A percentile compares a stretch with the other conserved stretches of the same genome.
Conservation (phyloP, 2,113 vertebrate species). For the Crypturellus undulatus region DNA sequence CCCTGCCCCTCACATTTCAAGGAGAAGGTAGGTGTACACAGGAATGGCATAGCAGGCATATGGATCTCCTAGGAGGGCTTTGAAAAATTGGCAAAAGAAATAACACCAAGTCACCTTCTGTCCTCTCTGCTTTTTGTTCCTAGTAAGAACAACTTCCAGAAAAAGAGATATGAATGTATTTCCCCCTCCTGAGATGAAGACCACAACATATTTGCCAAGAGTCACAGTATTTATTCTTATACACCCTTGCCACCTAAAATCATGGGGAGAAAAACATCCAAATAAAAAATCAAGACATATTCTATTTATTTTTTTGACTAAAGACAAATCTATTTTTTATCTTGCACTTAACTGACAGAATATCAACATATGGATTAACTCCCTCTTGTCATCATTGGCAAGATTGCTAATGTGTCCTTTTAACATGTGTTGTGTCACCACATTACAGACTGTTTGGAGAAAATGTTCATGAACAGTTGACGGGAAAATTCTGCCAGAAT, state of each 20-base stretch:
- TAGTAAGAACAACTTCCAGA: not conserved
- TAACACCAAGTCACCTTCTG: not conserved
- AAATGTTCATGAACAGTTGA: not conserved
- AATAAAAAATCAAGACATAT: not conserved
- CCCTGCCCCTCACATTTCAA: not conserved
- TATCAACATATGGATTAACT: constrained; percentile 51
- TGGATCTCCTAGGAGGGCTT: not conserved
- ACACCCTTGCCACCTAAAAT: not conserved
- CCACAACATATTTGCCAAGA: not conserved
- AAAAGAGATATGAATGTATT: not conserved
- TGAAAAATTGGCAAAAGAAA: not conserved
- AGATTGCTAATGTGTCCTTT: not conserved
- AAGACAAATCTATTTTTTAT: not conserved
- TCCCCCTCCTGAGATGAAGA: not conserved
- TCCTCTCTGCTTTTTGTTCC: not conserved
- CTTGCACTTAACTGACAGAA: constrained; percentile 3
- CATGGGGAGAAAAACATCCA: not conserved
- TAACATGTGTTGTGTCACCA: not conserved
- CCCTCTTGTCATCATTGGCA: constrained; percentile 39
- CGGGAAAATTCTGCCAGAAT: constrained; percentile 12
- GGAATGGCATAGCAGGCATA: not conserved
- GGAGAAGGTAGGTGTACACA: not conserved
- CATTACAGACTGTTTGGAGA: not conserved
- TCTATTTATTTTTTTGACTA: not conserved
- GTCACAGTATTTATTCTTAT: not conserved